A percentile compares a stretch with the other conserved stretches of the same genome.
Conservation (phyloP, 2,113 vertebrate species). For the Pterocles orientalis region DNA sequence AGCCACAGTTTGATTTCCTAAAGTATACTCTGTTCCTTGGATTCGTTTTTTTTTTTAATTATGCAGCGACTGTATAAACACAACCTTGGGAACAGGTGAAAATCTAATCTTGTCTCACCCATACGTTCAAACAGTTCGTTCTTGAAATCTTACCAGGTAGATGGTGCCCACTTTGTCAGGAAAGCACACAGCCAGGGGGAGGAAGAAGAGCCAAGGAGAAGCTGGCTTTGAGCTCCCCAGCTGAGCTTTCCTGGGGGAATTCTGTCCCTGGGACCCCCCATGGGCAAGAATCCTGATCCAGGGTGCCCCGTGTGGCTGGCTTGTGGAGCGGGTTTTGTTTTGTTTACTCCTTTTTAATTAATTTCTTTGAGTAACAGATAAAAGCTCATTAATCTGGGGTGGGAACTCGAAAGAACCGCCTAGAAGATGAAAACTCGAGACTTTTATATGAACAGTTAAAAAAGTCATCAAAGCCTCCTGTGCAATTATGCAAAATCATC, state of each 20-base stretch:
- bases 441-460: not conserved
- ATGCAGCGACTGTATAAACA: not conserved
- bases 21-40: not conserved
- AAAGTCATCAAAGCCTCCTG: not conserved
- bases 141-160: not conserved
- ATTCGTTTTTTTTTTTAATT: not conserved
- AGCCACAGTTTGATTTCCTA: not conserved
- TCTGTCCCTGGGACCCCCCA: not conserved
- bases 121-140: not conserved
- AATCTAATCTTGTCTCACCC: not conserved
- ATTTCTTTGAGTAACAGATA: not conserved
- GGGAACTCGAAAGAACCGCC: not conserved
- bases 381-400: not conserved
- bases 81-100: not conserved
- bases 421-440: not conserved
- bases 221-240: not conserved
- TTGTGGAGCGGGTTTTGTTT: not conserved
- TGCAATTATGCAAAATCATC: not conserved
- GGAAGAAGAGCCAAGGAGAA: not conserved
- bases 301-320: rapidly evolving
- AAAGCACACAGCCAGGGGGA: not conserved
- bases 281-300: not conserved
- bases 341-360: not conserved
- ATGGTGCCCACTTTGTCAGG: not conserved
- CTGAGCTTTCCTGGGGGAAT: not conserved